Base-by-base conservation (phyloP, 1,140 invertebrate species). In the Drosophila mojavensis region DNA sequence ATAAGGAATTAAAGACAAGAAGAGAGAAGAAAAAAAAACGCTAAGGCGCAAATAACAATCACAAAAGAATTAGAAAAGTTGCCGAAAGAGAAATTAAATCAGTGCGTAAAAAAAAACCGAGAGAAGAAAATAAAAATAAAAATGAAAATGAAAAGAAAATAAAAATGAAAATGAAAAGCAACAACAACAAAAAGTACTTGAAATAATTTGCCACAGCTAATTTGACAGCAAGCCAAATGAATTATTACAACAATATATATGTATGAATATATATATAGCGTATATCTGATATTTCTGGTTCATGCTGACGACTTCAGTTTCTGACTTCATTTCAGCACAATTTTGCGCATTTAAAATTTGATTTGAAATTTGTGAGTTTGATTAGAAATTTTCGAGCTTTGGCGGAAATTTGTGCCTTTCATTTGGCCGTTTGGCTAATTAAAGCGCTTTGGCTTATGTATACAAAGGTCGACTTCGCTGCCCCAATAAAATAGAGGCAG, bases 1-100 rank as follows among this genome's bases (percentile, higher is more conserved):
- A 56, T 39, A 54, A 41, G 43, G 43, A 15, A 47, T 47, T 47
- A 47, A 47, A 47, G 43, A 47, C n/a, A 15, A 17, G 43, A 3
- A 11, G 36, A 26, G 33, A 33, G 33, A 51, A 36, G 66, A 55
- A 50, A 76, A 76, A 72, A 62, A 50, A 63, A 76, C 73, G 50
- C 73, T 73, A 33, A 60, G 61, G 58, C 74, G 56, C 74, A 76
- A 76, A 76, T 76, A 73, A 76, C 74, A 76, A 73, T 76, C 69
- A 76, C 69, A 73, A 73, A 73, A 58, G 74, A 76, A 76, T 76
- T 76, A 76, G 63, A 76, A 76, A 76, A 76, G 62, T 76, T 76
- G 69, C 24, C 41, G 17, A 51, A 54, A 65, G 13, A 48, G 45
- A 76, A 72, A 76, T 76, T 61, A 76, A 76, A 76, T 76, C 68